Conservation (phyloP, 1,140 invertebrate genomes). For the Radopholus similis region DNA sequence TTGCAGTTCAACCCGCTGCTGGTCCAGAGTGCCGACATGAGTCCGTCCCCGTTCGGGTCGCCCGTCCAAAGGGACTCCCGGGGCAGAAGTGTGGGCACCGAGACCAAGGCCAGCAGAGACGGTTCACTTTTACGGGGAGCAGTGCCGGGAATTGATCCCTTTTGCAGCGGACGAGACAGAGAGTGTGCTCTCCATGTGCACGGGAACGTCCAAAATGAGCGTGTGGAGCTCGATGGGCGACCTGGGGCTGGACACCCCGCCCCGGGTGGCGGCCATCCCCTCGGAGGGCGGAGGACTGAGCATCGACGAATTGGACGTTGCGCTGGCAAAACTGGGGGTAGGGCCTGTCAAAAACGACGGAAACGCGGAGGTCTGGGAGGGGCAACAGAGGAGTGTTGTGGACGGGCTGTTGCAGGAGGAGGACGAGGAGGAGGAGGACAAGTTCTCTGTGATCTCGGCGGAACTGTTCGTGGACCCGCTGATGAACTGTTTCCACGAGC, state of each 20-base stretch:
- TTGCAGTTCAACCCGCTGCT: no score
- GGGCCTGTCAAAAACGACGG: background rate
- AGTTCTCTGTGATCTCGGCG: slow-evolving; percentile 10
- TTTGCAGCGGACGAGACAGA: no score
- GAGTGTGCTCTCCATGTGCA: slow-evolving; percentile 5
- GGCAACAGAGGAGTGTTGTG: background rate
- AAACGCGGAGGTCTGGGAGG: background rate
- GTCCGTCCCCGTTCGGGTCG: no score
- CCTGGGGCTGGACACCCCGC: slow-evolving; percentile 1
- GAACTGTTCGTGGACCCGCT: slow-evolving; percentile 17
- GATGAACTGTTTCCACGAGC: slow-evolving; percentile 17
- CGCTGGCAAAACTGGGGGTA: background rate
- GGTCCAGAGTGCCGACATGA: no score
- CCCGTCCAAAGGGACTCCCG: no score
- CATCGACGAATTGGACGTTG: background rate
- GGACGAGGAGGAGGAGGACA: slow-evolving; percentile 1
- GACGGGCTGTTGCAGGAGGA: background rate
- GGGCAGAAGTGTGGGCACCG: no score
- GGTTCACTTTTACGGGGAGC: no score
- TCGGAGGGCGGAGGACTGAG: no score
- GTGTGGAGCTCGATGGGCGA: slow-evolving; percentile 12
- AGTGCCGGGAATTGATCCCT: no score
- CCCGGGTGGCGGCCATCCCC: no score
- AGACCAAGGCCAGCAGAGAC: no score
- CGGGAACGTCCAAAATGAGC: background rate